A percentile compares a stretch with the other conserved stretches of the same genome.
Conservation (phyloP, 2,113 vertebrate species). For the Zapus hudsonius region DNA sequence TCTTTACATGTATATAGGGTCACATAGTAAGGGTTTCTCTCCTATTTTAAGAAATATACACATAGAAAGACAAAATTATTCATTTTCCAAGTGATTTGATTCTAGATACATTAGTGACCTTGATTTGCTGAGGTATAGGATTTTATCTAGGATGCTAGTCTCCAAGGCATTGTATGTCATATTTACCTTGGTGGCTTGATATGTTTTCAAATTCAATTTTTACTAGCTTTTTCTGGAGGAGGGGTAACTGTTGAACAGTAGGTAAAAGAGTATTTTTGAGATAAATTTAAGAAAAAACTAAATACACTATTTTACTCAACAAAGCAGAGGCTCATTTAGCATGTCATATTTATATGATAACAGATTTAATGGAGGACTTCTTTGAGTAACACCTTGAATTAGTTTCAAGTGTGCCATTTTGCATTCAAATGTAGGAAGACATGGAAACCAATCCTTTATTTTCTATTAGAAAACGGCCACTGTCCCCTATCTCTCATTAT, state of each 20-base stretch:
- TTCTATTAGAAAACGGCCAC: conserved; percentile 93
- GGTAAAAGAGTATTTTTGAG: conserved; percentile 64
- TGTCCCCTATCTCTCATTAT: conserved; percentile 97
- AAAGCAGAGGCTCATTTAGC: conserved; percentile 78
- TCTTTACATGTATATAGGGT: not conserved
- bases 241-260: not conserved
- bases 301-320: conserved; percentile 76
- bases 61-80: not conserved
- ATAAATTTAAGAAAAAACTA: conserved; percentile 79
- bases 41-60: not conserved
- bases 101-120: conserved; percentile 55
- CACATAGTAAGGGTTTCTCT: not conserved
- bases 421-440: conserved; percentile 90
- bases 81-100: conserved; percentile 29
- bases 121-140: not conserved
- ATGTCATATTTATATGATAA: conserved; percentile 84
- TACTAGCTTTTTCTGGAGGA: conserved; percentile 29
- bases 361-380: conserved; percentile 83
- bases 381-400: conserved; percentile 89
- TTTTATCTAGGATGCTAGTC: conserved; percentile 54
- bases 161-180: conserved; percentile 65
- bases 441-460: conserved; percentile 92
- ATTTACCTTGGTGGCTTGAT: conserved; percentile 65
- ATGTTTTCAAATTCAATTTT: conserved; percentile 75
- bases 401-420: conserved; percentile 90